These are phyloP conservation scores for Tenthredo livida DNA, from an alignment of 2,888 invertebrate genomes.

Conservation along the genomic window DNA sequence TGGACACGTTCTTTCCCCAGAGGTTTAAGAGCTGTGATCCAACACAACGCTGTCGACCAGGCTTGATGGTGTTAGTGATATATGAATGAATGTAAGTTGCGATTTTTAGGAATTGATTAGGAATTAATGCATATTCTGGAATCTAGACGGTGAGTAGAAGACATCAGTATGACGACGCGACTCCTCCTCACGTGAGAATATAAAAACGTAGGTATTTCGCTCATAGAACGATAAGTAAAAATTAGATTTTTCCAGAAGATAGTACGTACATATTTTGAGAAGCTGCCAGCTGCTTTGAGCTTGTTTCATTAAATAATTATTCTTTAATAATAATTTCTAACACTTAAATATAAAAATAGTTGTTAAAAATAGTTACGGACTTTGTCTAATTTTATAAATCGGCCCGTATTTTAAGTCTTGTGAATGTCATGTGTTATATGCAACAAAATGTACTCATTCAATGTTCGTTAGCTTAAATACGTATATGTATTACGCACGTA, in stretches of 20 bases:
- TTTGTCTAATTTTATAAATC: slow-evolving; percentile 29
- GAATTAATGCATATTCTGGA: not conserved
- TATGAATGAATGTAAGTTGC: not conserved
- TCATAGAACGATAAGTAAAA: not conserved
- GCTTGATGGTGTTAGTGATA: no score
- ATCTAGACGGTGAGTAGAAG: not conserved
- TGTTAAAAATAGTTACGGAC: slow-evolving; percentile 34
- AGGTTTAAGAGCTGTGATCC: not conserved
- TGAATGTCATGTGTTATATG: slow-evolving; percentile 41
- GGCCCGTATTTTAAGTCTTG: slow-evolving; percentile 41
- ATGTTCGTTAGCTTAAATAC: not conserved
- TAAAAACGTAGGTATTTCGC: not conserved
- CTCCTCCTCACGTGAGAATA: not conserved
- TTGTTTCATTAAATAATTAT: slow-evolving; percentile 20
- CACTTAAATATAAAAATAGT: slow-evolving; percentile 22
- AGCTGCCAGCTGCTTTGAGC: slow-evolving; percentile 48
- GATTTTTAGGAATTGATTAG: not conserved
- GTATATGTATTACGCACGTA: not conserved
- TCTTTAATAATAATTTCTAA: slow-evolving; percentile 23
- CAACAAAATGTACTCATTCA: slow-evolving; percentile 14
- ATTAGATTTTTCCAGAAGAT: not conserved
- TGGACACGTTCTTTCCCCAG: not conserved
- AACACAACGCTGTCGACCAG: not conserved
- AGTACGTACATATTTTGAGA: slow-evolving; percentile 14
- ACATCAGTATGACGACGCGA: not conserved